phyloP scores from a whole-genome alignment of 2,888 invertebrate genomes.

The Spialia ferax region DNA sequence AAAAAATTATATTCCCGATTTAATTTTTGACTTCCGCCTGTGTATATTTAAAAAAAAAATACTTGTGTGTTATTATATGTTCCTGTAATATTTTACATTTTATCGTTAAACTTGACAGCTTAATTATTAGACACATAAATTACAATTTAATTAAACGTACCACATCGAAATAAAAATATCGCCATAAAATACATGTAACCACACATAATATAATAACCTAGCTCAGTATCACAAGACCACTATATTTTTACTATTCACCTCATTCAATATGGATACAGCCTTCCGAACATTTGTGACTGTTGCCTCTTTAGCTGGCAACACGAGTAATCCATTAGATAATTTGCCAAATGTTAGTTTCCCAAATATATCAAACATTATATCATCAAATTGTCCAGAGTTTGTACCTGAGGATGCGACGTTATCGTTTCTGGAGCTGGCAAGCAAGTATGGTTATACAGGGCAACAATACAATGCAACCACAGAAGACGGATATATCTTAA shows the following conservation, averaged over 20 bases:
- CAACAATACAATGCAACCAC: constrained; percentile 58
- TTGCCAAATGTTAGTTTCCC: not conserved
- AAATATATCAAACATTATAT: not conserved
- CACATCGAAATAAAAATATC: not conserved
- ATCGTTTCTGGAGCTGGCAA: constrained; percentile 66
- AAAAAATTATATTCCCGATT: no score
- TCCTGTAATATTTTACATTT: no score
- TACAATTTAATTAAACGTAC: not conserved
- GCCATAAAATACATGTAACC: not conserved
- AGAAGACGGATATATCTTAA: constrained; percentile 69
- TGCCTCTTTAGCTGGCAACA: not conserved
- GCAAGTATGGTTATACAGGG: constrained; percentile 61
- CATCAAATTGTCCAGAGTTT: not conserved
- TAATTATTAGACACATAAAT: no score
- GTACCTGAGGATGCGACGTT: constrained; percentile 54
- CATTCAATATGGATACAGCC: constrained; percentile 9
- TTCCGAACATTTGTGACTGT: constrained; percentile 4
- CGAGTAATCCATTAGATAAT: not conserved
- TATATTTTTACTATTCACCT: not conserved
- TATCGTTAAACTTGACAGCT: no score
- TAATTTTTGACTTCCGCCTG: no score
- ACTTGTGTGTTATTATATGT: no score
- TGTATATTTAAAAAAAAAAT: no score
- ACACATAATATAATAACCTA: constrained; percentile 15
- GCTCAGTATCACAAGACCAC: not conserved